Evolutionary conservation across 2,797 vertebrate genomes (phyloP), one percentile per base, ranked within the genome.

Genomic region (Galaxias olidus): DNA sequence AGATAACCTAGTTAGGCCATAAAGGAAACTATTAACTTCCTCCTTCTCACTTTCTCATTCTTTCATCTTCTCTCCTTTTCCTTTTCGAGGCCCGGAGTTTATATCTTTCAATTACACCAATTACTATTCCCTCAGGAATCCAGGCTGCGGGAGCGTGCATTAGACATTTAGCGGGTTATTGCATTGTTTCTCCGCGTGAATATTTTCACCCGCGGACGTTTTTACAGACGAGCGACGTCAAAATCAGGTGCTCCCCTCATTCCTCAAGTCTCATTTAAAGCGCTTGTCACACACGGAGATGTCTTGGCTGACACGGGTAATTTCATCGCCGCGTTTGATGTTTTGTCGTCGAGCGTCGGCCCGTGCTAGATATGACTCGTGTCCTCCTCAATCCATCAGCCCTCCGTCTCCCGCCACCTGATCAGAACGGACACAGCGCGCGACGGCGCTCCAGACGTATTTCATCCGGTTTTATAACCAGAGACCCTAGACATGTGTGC

Each of bases 51-150:
- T 61, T 66, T 66, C 69, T 51, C 65, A 55, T 55, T 70, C 74
- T 75, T 52, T 74, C 48, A 61, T 71, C 65, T 67, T 55, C 65
- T 50, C 66, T 63, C 65, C 47, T 54, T 10, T n/a, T 41, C 47
- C 60, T 46, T n/a, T 19, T 3, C 51, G 19, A 18, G 40, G 42
- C 52, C 47, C 1, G 61, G 70, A 71, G 62, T 85, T 85, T 75
- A 82, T 88, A 84, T 87, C 83, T 82, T 84, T 83, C 75, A 82
- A 78, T 87, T 79, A 82, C 69, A 68, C 47, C 66, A 13, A 69
- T 71, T 64, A 63, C 68, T 75, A 63, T 71, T 53, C 69, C 72
- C 71, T 52, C 78, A 73, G 74, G 74, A 70, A 59, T 44, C 18
- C 69, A 63, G 71, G 72, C 43, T 65, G 50, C 49, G 68, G 61